Conservation (phyloP, 2,113 vertebrate species). For the Scytalopus superciliaris region DNA sequence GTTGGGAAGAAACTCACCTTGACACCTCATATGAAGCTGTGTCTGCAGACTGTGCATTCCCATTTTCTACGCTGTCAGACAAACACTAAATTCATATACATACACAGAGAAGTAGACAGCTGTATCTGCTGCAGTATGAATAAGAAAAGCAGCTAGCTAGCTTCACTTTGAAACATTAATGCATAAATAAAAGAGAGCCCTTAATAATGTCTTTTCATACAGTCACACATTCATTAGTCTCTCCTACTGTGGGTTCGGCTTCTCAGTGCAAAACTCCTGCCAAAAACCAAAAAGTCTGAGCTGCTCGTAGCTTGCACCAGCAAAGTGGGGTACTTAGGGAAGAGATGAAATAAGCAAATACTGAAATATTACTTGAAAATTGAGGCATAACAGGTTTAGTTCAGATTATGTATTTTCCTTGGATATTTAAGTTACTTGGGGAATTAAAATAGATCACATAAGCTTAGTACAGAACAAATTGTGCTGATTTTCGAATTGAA, state of each 20-base stretch:
- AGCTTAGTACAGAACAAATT: constrained; percentile 47
- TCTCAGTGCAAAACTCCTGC: background rate
- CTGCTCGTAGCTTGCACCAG: background rate
- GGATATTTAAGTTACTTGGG: constrained; percentile 38
- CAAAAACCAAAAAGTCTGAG: background rate
- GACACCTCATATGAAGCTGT: background rate
- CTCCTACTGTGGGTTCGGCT: background rate
- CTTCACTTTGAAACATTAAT: background rate
- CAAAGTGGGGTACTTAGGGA: background rate
- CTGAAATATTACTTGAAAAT: constrained; percentile 30
- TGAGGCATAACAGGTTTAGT: constrained; percentile 21
- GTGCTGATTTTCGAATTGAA: constrained; percentile 39
- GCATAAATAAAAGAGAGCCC: background rate
- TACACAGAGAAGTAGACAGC: background rate
- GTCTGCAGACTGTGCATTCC: background rate
- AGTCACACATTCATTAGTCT: background rate
- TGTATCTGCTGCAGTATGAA: background rate
- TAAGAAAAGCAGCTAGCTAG: background rate
- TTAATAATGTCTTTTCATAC: background rate
- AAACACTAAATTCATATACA: background rate
- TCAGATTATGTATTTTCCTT: constrained; percentile 42
- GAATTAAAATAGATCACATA: constrained; percentile 60
- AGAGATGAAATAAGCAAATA: background rate
- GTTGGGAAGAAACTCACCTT: background rate
- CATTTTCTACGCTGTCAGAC: background rate